phyloP scores from a whole-genome alignment of 2,113 vertebrate species.

The Microtus ochrogaster region DNA sequence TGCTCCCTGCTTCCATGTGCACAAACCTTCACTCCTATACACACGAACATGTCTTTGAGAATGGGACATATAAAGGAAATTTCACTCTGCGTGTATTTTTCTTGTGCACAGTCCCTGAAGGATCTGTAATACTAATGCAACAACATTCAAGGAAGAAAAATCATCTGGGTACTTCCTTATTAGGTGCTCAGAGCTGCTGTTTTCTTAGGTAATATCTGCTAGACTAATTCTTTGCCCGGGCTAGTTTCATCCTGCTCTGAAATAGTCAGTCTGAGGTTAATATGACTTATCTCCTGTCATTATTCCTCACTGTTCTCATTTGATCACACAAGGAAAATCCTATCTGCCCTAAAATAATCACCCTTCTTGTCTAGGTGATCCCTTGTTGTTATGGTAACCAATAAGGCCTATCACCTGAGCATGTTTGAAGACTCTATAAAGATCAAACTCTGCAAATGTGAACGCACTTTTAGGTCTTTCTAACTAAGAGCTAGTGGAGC shows the following conservation, averaged over 20 bases:
- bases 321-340: background rate
- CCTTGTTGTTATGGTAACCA: background rate
- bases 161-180: conserved; percentile 1
- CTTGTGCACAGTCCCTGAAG: background rate
- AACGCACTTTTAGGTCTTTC: background rate
- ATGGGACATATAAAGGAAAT: background rate
- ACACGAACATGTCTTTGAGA: background rate
- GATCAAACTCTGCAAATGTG: background rate
- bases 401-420: background rate
- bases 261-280: background rate
- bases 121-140: conserved; percentile 8
- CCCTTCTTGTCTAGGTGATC: background rate
- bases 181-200: conserved; percentile 23
- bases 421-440: background rate
- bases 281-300: background rate
- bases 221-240: conserved; percentile 27
- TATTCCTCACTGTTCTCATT: background rate
- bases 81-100: background rate
- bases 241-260: conserved; percentile 46
- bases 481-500: conserved; percentile 25
- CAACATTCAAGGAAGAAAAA: conserved; percentile 44
- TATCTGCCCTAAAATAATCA: conserved; percentile 13
- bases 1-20: background rate
- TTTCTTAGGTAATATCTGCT: conserved; percentile 11
- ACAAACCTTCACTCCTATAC: background rate